Base-by-base conservation (phyloP, 1,140 invertebrate genomes). In the Rhagoletis pomonella region DNA sequence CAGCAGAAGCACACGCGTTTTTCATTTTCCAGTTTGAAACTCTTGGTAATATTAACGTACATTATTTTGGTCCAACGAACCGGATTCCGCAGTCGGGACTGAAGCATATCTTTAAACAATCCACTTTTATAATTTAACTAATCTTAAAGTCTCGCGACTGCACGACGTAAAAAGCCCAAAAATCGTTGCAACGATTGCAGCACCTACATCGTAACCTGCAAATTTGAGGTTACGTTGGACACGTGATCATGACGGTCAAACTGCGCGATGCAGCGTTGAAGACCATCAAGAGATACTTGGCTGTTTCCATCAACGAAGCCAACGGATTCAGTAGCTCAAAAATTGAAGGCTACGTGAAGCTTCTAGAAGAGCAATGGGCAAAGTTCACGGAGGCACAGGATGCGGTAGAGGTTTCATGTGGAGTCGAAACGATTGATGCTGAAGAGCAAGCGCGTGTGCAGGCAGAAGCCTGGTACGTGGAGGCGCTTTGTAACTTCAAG, bases 361-460 rank as follows among this genome's bases (percentile, higher is more conserved):
- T 85, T n/a, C 84, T 85, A 5, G 58, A 62, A 5, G 84, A 85
- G 29, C 14, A 85, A 59, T 85, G 84, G 84, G 47, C 4, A 62
- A 55, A 55, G 55, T 85, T 85, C 19, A 85, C 2, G 10, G 29
- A 58, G 39, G 84, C 55, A 39, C 55, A 85, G 29, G 84, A 85
- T 50, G 84, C 50, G 29, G 29, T 29, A 29, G 29, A 29, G 29
- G 29, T 29, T 29, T 29, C 29, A 29, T 29, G 29, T 29, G 29
- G 29, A 29, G 9, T 59, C 3, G 84, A 85, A 59, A 55, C 17
- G 14, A 62, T 62, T 12, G 50, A n/a, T 9, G n/a, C 55, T 17
- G 84, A 85, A 85, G 84, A 58, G 55, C 50, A 59, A 5, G 84
- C 58, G 2, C 55, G 55, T 29, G 55, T 12, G 17, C 84, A 85